Percentiles rank a stretch among this genome's conserved stretches.
Conservation (phyloP, 2,113 vertebrate genomes). For the Eulemur rufifrons region DNA sequence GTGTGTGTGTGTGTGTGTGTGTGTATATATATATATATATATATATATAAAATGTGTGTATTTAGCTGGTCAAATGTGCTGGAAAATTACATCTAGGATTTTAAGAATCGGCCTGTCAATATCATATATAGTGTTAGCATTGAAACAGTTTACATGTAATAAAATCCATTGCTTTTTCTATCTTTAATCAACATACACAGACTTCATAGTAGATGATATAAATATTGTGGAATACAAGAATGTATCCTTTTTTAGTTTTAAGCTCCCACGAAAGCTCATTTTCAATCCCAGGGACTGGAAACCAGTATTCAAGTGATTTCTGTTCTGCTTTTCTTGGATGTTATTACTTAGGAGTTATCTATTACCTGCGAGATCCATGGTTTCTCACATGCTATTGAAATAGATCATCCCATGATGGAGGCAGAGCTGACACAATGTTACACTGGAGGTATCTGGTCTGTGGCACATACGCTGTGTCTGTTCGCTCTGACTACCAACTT, state of each 20-base stretch:
- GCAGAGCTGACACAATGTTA: background rate
- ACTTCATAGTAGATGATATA: background rate
- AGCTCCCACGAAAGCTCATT: background rate
- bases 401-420: constrained; percentile 47
- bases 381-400: constrained; percentile 40
- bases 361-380: constrained; percentile 41
- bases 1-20: too few relatives aligned
- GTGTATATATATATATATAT: background rate
- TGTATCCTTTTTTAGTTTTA: background rate
- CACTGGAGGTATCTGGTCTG: background rate
- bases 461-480: background rate
- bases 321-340: constrained; percentile 58
- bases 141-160: constrained; percentile 45
- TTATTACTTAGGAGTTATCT: constrained; percentile 59
- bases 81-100: constrained; percentile 69
- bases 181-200: background rate
- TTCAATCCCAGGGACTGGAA: background rate
- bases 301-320: constrained; percentile 24
- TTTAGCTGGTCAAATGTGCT: constrained; percentile 53
- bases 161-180: constrained; percentile 14
- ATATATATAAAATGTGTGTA: background rate
- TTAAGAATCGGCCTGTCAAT: constrained; percentile 19
- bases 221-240: background rate
- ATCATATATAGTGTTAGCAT: background rate
- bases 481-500: constrained; percentile 44